Evolutionary conservation across 2,797 vertebrate species (phyloP).

Genomic region (Sandelia bainsii): DNA sequence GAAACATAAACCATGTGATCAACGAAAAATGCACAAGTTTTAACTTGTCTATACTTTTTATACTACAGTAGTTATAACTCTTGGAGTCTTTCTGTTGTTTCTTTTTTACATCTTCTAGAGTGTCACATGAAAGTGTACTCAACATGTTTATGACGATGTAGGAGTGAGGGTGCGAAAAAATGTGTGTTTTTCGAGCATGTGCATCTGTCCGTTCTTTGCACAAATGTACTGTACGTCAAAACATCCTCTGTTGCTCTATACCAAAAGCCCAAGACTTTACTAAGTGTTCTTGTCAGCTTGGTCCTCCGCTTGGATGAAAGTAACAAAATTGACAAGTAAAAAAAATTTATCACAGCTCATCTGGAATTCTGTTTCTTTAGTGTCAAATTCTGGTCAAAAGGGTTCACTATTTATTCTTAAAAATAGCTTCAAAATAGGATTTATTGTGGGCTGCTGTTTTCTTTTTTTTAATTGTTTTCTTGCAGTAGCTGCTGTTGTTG

Average conservation of each 20-base stretch:
- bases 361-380: conserved; percentile 94
- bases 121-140: conserved; percentile 77
- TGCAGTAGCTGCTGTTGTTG: conserved; percentile 79
- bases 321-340: conserved; percentile 92
- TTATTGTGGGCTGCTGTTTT: conserved; percentile 72
- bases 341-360: conserved; percentile 94
- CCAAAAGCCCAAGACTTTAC: conserved; percentile 96
- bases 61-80: conserved; percentile 99
- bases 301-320: conserved; percentile 92
- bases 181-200: conserved; percentile 39
- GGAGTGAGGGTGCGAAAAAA: conserved; percentile 52
- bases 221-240: conserved; percentile 71
- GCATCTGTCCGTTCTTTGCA: conserved; percentile 69
- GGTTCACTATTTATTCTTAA: conserved; percentile 84
- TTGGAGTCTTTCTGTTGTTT: conserved; percentile 93
- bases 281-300: conserved; percentile 94
- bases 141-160: conserved; percentile 61
- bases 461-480: conserved; percentile 62
- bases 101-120: conserved; percentile 87
- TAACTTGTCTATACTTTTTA: conserved; percentile 99
- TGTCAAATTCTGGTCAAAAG: conserved; percentile 98
- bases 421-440: conserved; percentile 94
- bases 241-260: conserved; percentile 87
- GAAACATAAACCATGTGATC: conserved; percentile 97
- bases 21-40: conserved; percentile 98